Percentiles rank a stretch among this genome's conserved stretches.
phyloP scores from a whole-genome alignment of 1,140 invertebrate genomes.

The Sogatella furcifera region DNA sequence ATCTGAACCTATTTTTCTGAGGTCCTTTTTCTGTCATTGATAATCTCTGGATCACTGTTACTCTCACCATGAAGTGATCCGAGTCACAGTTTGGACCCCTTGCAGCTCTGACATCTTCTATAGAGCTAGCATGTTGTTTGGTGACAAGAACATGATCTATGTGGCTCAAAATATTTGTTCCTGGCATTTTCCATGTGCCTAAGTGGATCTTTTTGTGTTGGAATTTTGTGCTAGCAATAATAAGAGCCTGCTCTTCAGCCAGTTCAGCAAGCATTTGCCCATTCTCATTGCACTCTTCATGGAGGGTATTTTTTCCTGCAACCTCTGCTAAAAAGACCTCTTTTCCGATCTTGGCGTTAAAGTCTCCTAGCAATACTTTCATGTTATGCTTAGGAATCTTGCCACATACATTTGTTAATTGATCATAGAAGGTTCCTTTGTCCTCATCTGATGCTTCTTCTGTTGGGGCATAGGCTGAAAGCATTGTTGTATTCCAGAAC shows the following conservation, averaged over 20 bases:
- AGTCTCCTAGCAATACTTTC: neutral
- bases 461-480: neutral
- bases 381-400: neutral
- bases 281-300: neutral
- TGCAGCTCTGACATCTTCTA: neutral
- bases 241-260: neutral
- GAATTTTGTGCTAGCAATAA: neutral
- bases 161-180: neutral
- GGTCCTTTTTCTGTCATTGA: too few relatives aligned
- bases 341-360: neutral
- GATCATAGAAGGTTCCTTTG: neutral
- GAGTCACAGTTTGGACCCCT: neutral
- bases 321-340: neutral
- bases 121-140: neutral
- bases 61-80: neutral
- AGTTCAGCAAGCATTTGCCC: neutral
- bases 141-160: neutral
- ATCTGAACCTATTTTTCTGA: too few relatives aligned
- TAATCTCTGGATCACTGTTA: neutral
- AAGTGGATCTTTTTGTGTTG: neutral
- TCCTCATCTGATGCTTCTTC: neutral
- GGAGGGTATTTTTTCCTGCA: neutral
- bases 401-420: neutral
- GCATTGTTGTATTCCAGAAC: neutral
- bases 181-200: neutral